A percentile compares a stretch with the other conserved stretches of the same genome.
phyloP scores from a whole-genome alignment of 2,888 invertebrate genomes.

The Anticlea derivata region DNA sequence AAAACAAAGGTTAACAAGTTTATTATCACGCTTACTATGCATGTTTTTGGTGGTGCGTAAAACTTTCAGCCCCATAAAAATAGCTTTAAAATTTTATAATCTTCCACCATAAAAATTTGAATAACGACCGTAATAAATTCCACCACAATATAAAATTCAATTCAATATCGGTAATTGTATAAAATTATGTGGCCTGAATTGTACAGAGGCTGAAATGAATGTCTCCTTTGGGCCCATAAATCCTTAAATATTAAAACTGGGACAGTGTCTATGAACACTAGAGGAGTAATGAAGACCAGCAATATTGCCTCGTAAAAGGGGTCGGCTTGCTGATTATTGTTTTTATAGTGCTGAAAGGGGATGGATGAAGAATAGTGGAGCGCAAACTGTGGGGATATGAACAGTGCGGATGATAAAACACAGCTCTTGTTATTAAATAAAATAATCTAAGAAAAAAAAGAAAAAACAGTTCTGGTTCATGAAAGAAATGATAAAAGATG shows the following conservation, averaged over 20 bases:
- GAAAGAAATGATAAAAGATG: too few relatives aligned
- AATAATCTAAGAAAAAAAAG: not conserved
- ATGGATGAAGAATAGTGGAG: constrained; percentile 7
- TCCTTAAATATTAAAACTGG: constrained; percentile 76
- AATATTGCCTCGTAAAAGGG: constrained; percentile 41
- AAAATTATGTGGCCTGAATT: constrained; percentile 52
- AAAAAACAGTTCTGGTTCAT: too few relatives aligned
- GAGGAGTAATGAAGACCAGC: constrained; percentile 58
- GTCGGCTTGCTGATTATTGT: constrained; percentile 33
- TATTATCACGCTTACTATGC: constrained; percentile 2
- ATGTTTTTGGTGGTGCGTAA: constrained; percentile 8
- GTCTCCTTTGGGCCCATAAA: constrained; percentile 71
- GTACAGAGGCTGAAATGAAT: constrained; percentile 68
- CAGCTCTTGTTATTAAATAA: too few relatives aligned
- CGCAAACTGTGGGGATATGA: not conserved
- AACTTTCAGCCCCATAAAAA: constrained; percentile 9
- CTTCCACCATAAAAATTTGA: constrained; percentile 29
- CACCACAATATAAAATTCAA: constrained; percentile 39
- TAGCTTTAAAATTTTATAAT: constrained; percentile 17
- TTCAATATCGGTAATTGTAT: constrained; percentile 47
- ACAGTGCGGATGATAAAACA: too few relatives aligned
- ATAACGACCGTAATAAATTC: constrained; percentile 32
- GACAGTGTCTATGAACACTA: constrained; percentile 56
- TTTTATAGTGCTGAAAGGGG: constrained; percentile 15
- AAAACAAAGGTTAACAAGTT: not conserved